Evolutionary conservation across 2,797 vertebrate species (phyloP).

Genomic region (Hippoglossus hippoglossus): DNA sequence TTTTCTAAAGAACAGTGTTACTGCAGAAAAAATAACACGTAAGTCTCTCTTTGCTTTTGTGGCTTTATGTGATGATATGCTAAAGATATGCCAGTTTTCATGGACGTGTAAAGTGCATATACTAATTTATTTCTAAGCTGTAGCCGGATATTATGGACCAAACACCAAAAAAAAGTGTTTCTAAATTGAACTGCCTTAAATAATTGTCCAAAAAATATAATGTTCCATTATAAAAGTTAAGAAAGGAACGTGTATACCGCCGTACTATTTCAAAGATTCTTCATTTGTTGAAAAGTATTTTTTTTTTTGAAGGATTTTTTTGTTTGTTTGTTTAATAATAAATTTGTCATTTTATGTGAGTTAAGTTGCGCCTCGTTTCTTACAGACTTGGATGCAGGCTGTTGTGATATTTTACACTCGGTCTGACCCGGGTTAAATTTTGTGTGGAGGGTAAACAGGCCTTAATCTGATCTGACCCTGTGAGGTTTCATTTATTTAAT

Average conservation of each 20-base stretch:
- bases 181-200: constrained; percentile 90
- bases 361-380: constrained; percentile 91
- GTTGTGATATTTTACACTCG: constrained; percentile 37
- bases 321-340: constrained; percentile 96
- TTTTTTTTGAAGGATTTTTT: constrained; percentile 91
- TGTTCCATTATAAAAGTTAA: constrained; percentile 88
- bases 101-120: constrained; percentile 98
- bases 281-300: constrained; percentile 90
- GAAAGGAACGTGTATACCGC: constrained; percentile 94
- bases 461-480: constrained; percentile 15
- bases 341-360: constrained; percentile 96
- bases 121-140: constrained; percentile 99
- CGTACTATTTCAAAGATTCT: constrained; percentile 92
- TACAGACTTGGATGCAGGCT: constrained; percentile 66
- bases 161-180: constrained; percentile 92
- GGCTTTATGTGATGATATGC: constrained; percentile 77
- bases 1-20: constrained; percentile 94
- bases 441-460: constrained; percentile 16
- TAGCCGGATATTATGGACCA: constrained; percentile 97
- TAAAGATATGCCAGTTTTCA: constrained; percentile 85
- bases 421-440: constrained; percentile 30
- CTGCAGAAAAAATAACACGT: constrained; percentile 92
- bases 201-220: constrained; percentile 77
- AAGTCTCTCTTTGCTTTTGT: constrained; percentile 91
- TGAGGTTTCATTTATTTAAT: constrained; percentile 12